Evolutionary conservation across 2,113 vertebrate species (phyloP).

Genomic region (Casuarius casuarius): DNA sequence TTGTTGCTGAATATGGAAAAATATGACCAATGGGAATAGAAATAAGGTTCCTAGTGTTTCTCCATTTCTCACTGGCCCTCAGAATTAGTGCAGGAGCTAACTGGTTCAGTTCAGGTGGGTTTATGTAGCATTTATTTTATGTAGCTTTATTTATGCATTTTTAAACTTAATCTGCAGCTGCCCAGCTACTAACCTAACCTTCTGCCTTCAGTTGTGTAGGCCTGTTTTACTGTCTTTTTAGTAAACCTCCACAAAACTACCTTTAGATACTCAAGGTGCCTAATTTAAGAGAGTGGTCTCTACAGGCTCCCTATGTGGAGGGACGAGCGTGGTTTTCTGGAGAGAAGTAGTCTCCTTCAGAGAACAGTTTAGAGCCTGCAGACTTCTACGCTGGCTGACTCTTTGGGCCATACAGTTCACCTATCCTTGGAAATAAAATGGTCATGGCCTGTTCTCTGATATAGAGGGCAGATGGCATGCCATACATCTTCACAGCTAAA

Average conservation of each 20-base stretch:
- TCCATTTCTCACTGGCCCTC: not conserved
- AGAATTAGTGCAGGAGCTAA: not conserved
- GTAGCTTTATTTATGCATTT: not conserved
- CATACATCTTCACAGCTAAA: fast-evolving
- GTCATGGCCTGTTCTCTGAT: not conserved
- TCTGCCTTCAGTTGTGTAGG: not conserved
- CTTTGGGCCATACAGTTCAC: not conserved
- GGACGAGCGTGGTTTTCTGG: not conserved
- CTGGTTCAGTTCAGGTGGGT: not conserved
- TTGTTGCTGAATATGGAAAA: not conserved
- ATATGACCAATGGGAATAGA: not conserved
- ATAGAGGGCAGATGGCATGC: not conserved
- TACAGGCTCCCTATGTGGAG: too few species aligned
- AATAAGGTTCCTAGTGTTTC: not conserved
- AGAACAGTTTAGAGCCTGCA: not conserved
- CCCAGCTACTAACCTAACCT: not conserved
- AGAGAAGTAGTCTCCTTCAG: not conserved
- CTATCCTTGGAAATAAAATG: not conserved
- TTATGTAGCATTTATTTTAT: not conserved
- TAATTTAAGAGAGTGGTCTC: not conserved
- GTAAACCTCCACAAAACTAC: not conserved
- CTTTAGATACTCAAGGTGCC: not conserved
- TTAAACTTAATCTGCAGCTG: not conserved
- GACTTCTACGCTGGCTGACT: not conserved
- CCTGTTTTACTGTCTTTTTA: not conserved